A percentile compares a stretch with the other conserved stretches of the same genome.
Evolutionary conservation across 2,797 vertebrate species (phyloP).

Genomic region (Leptodactylus fallax): DNA sequence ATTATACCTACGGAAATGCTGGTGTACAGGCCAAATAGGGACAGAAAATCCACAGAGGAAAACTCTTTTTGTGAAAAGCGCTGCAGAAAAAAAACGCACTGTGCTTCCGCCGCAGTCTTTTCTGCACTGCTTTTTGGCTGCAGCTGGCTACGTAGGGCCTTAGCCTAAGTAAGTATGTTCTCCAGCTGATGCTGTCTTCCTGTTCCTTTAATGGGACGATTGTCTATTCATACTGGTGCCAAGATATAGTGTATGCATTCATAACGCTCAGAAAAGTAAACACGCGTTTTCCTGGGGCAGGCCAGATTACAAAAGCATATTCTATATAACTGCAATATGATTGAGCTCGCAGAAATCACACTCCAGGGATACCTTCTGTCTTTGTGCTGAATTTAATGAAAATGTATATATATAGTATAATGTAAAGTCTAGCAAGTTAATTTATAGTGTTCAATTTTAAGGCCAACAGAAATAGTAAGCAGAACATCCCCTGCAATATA

Average conservation of each 20-base stretch:
- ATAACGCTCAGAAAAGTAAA: constrained; percentile 35
- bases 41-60: too few relatives aligned
- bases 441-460: constrained; percentile 1
- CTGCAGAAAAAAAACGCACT: too few relatives aligned
- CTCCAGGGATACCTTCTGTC: not conserved
- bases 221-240: constrained; percentile 41
- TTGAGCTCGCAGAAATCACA: not conserved
- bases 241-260: constrained; percentile 37
- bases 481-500: not conserved
- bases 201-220: constrained; percentile 20
- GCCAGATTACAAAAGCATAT: constrained; percentile 25
- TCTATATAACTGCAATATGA: constrained; percentile 27
- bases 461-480: not conserved
- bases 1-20: too few relatives aligned
- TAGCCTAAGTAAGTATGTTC: not conserved
- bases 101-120: too few relatives aligned
- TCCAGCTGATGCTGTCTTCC: not conserved
- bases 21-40: too few relatives aligned
- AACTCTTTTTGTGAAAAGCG: too few relatives aligned
- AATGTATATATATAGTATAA: not conserved
- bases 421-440: not conserved
- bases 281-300: not conserved
- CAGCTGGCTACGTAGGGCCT: too few relatives aligned
- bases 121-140: too few relatives aligned
- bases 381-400: not conserved